Conservation (phyloP, 2,888 invertebrate genomes). For the Acronicta alni region DNA sequence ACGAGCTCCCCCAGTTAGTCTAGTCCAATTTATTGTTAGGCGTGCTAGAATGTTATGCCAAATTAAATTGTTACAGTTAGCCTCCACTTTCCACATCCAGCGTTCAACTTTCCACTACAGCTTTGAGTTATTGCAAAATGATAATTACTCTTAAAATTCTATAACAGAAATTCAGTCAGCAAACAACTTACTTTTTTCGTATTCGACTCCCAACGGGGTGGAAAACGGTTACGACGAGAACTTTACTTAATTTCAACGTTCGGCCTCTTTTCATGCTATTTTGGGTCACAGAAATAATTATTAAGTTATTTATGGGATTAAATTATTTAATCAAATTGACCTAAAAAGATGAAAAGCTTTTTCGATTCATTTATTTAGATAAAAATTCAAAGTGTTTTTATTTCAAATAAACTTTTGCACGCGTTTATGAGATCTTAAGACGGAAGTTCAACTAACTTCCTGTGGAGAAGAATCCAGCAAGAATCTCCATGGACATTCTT, state of each 20-base stretch:
- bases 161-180: conserved; percentile 9
- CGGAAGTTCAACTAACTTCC: too few species aligned
- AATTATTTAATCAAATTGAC: conserved; percentile 34
- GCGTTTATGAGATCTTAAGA: too few species aligned
- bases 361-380: not conserved
- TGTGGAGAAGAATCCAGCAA: too few species aligned
- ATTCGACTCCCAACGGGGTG: conserved; percentile 21
- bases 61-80: too few species aligned
- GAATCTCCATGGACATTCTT: too few species aligned
- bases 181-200: conserved; percentile 30
- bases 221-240: conserved; percentile 38
- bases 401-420: too few species aligned
- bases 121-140: not conserved
- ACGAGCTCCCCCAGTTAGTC: too few species aligned
- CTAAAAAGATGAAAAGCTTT: conserved; percentile 5
- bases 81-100: too few species aligned
- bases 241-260: conserved; percentile 40
- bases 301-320: conserved; percentile 34
- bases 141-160: conserved; percentile 1
- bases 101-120: too few species aligned
- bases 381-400: too few species aligned
- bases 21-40: too few species aligned
- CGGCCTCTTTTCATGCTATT: conserved; percentile 28
- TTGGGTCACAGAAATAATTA: conserved; percentile 26
- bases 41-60: too few species aligned